Base-by-base conservation (phyloP, 2,797 vertebrate species). In the Cuniculus paca region DNA sequence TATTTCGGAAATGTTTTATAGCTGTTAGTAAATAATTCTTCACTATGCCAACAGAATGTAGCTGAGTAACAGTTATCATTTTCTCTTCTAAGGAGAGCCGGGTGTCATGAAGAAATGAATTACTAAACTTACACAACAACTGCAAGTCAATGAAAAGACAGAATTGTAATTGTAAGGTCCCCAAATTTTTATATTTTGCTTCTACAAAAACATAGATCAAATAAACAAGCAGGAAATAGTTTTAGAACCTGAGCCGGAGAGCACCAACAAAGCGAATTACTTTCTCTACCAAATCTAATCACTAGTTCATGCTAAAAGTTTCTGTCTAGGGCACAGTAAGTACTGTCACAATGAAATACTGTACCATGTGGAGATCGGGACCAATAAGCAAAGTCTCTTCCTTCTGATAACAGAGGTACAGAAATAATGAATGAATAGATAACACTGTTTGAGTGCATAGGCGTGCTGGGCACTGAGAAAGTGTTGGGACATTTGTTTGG, bases 21-120 rank as follows among this genome's bases (percentile, higher is more conserved):
- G 58, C 42, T 48, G 90, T 91, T 90, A 95, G 60, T 85, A 45
- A 88, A 79, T 88, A 70, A 58, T 84, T 90, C 50, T 88, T 88
- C 78, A 96, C 36, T 94, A 79, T 79, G 26, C 61, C 28, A 83
- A 12, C 28, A 65, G 52, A 94, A 85, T 72, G 2, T 7, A 88
- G 16, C 0, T 65, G 80, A 90, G 31, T 74, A 28, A 70, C 63
- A 95, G 42, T 68, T 56, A 80, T 60, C n/a, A 93, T 58, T 88
- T 94, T 19, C 19, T 81, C 19, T 75, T 90, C 17, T 90, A 42
- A 50, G 48, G 83, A 72, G 58, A 92, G 31, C 91, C 92, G 78
- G 26, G 6, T 91, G 16, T 68, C 31, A 78, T 56, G 28, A 77
- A 50, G 22, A 86, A 82, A 79, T 72, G 4, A 89, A 92, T 89